A percentile compares a stretch with the other conserved stretches of the same genome.
Evolutionary conservation across 2,113 vertebrate genomes (phyloP).

Genomic region (Rynchops niger): DNA sequence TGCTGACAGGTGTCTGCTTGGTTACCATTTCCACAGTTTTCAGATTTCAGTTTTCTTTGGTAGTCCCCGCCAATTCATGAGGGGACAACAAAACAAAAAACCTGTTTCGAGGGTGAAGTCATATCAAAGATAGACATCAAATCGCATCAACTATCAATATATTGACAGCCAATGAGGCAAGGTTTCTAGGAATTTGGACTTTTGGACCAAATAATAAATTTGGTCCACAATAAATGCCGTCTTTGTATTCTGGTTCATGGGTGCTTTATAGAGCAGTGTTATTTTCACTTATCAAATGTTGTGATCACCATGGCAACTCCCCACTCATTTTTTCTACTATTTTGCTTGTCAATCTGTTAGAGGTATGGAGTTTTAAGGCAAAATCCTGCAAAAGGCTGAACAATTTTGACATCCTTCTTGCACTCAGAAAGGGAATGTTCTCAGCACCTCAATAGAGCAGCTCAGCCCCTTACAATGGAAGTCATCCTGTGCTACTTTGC

Average conservation of each 20-base stretch:
- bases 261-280: neutral
- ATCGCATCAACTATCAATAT: neutral
- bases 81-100: neutral
- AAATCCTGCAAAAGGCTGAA: neutral
- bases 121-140: neutral
- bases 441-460: neutral
- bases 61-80: neutral
- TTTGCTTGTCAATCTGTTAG: conserved; percentile 59
- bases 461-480: neutral
- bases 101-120: neutral
- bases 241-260: neutral
- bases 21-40: neutral
- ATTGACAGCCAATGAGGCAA: neutral
- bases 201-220: too few relatives aligned
- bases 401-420: neutral
- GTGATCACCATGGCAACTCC: conserved; percentile 73
- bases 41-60: neutral
- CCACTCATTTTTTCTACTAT: conserved; percentile 54
- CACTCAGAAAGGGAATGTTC: neutral
- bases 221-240: neutral
- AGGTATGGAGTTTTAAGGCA: neutral
- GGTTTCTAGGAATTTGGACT: conserved; percentile 3
- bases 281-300: conserved; percentile 53
- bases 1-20: neutral
- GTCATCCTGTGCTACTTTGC: neutral